These are phyloP conservation scores for Rhabdornis inornatus DNA, from an alignment of 2,113 vertebrate species.

Conservation along the genomic window DNA sequence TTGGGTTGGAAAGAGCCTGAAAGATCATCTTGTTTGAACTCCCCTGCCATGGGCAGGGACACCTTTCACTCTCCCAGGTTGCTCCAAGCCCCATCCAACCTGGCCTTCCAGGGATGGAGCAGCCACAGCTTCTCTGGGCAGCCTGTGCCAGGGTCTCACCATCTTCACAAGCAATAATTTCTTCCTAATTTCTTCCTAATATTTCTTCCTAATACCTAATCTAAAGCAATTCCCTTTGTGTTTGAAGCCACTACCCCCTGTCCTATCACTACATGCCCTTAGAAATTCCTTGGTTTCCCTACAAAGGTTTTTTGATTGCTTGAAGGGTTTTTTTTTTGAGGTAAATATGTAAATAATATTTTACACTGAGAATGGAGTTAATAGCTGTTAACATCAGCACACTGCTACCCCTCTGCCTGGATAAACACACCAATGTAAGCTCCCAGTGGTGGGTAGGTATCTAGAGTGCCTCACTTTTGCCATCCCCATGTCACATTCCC, in stretches of 20 bases:
- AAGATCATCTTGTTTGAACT: neutral
- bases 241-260: neutral
- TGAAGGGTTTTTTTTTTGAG: neutral
- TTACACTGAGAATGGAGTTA: neutral
- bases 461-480: neutral
- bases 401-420: neutral
- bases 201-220: neutral
- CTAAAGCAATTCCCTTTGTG: neutral
- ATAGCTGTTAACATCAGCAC: neutral
- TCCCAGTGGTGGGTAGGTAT: neutral
- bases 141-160: neutral
- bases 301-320: neutral
- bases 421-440: neutral
- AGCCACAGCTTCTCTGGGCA: neutral
- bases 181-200: neutral
- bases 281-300: neutral
- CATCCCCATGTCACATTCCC: accelerated
- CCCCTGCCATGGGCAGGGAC: neutral
- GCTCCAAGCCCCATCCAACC: accelerated
- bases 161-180: neutral
- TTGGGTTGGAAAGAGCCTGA: neutral
- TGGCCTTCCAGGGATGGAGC: neutral
- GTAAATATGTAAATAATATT: neutral
- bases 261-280: too few relatives aligned
- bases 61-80: neutral